These are phyloP conservation scores for Eleginops maclovinus DNA, from an alignment of 2,113 vertebrate genomes.

Conservation along the genomic window DNA sequence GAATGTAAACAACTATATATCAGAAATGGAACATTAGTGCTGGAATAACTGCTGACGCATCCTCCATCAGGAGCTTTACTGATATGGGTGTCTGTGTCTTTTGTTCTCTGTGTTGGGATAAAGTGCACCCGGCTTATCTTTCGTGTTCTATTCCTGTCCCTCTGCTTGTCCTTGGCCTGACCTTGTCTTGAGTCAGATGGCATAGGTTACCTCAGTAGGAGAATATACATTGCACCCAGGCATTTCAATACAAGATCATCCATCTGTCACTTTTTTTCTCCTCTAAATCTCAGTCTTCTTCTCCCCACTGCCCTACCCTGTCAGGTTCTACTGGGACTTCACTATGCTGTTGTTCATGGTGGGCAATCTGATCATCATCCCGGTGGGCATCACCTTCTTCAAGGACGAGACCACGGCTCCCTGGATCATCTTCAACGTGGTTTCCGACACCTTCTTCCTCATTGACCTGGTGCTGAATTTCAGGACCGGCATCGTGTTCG, in stretches of 20 bases:
- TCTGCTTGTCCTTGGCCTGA: slow-evolving; percentile 61
- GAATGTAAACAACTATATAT: not conserved
- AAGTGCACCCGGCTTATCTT: slow-evolving; percentile 26
- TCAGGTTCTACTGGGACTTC: slow-evolving; percentile 99
- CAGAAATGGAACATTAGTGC: not conserved
- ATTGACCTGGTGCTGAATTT: slow-evolving; percentile 98
- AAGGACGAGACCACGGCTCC: slow-evolving; percentile 97
- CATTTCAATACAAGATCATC: not conserved
- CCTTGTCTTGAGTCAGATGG: slow-evolving; percentile 43
- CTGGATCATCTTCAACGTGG: slow-evolving; percentile 98
- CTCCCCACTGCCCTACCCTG: not conserved
- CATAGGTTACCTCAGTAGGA: slow-evolving; percentile 4
- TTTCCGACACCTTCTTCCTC: slow-evolving; percentile 98
- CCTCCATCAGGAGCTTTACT: not conserved
- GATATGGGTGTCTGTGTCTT: not conserved
- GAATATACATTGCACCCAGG: slow-evolving; percentile 6
- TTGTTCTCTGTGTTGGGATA: slow-evolving; percentile 13
- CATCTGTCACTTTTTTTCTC: not conserved
- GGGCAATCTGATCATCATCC: slow-evolving; percentile 98
- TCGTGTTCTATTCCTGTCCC: slow-evolving; percentile 7
- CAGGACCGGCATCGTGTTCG: slow-evolving; percentile 96
- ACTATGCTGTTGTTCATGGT: slow-evolving; percentile 99
- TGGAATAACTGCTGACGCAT: not conserved
- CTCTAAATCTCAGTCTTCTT: not conserved
- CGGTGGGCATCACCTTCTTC: slow-evolving; percentile 99